Evolutionary conservation across 2,113 vertebrate species (phyloP).

Genomic region (Heterocephalus glaber): DNA sequence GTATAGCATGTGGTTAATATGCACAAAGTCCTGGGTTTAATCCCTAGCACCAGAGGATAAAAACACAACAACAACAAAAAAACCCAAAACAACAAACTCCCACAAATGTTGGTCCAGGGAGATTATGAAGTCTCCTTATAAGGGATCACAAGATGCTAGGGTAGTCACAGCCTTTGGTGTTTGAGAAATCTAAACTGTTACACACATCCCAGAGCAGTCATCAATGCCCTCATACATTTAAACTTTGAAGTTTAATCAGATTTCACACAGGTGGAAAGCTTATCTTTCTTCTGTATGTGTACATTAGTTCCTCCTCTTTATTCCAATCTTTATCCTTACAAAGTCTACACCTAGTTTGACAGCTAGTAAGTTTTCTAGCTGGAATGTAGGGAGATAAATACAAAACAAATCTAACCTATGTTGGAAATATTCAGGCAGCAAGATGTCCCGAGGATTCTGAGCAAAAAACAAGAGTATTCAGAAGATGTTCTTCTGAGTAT

Average conservation of each 20-base stretch:
- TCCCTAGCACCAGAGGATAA: not conserved
- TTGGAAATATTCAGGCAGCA: slow-evolving; percentile 43
- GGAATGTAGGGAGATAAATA: slow-evolving; percentile 22
- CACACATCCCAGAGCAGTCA: not conserved
- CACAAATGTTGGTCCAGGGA: not conserved
- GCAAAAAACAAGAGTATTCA: not conserved
- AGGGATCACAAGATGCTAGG: not conserved
- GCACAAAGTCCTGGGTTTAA: not conserved
- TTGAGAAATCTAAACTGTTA: slow-evolving; percentile 20
- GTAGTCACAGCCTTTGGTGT: not conserved
- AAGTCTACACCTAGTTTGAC: slow-evolving; percentile 8
- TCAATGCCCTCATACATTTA: not conserved
- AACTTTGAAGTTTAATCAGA: slow-evolving; percentile 5
- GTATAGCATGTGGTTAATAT: not conserved
- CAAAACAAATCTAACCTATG: not conserved
- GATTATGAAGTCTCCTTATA: slow-evolving; percentile 14
- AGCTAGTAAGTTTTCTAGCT: slow-evolving; percentile 48
- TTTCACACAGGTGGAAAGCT: slow-evolving; percentile 35
- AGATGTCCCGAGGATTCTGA: slow-evolving; percentile 43
- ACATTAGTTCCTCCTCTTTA: not conserved
- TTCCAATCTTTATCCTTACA: slow-evolving; percentile 28
- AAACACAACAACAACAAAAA: not conserved
- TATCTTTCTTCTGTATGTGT: not conserved
- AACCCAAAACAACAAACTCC: not conserved
- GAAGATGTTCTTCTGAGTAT: not conserved